phyloP scores from a whole-genome alignment of 1,140 invertebrate species.

The Drosophila athabasca region DNA sequence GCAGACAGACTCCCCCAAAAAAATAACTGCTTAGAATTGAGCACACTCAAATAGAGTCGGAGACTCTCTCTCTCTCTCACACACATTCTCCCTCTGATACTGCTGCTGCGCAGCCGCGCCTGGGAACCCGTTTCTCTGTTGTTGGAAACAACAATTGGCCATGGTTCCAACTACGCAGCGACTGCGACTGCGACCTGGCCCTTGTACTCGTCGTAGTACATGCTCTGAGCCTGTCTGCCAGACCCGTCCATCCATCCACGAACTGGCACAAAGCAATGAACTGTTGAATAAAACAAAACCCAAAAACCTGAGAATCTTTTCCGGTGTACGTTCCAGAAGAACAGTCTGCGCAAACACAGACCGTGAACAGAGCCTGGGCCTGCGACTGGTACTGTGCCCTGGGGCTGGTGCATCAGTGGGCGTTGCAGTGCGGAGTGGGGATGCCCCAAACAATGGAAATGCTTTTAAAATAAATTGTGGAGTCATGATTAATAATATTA shows the following conservation, averaged over 20 bases:
- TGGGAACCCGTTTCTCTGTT: constrained; percentile 71
- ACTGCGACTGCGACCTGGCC: no score
- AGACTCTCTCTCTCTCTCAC: constrained; percentile 32
- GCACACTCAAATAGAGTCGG: constrained; percentile 62
- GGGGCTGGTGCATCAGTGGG: constrained; percentile 43
- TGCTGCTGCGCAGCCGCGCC: constrained; percentile 47
- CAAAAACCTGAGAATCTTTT: constrained; percentile 78
- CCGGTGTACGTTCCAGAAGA: constrained; percentile 62
- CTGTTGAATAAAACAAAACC: constrained; percentile 68
- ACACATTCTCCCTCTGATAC: constrained; percentile 30
- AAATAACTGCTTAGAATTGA: constrained; percentile 64
- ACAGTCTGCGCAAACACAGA: constrained; percentile 63
- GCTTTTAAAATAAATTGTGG: constrained; percentile 40
- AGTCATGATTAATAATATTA: constrained; percentile 33
- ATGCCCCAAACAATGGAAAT: constrained; percentile 1
- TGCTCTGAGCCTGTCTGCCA: constrained; percentile 55
- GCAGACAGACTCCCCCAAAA: constrained; percentile 22
- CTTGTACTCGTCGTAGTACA: constrained; percentile 43
- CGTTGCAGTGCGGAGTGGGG: constrained; percentile 54
- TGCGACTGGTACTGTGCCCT: constrained; percentile 20
- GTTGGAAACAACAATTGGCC: constrained; percentile 31
- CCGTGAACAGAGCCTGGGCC: constrained; percentile 26
- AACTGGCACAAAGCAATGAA: constrained; percentile 81
- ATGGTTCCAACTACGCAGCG: constrained; percentile 16
- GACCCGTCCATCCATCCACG: constrained; percentile 70